Percentiles rank a stretch among this genome's conserved stretches.
Evolutionary conservation across 1,140 invertebrate genomes (phyloP).

Genomic region (Drosophila ironensis): DNA sequence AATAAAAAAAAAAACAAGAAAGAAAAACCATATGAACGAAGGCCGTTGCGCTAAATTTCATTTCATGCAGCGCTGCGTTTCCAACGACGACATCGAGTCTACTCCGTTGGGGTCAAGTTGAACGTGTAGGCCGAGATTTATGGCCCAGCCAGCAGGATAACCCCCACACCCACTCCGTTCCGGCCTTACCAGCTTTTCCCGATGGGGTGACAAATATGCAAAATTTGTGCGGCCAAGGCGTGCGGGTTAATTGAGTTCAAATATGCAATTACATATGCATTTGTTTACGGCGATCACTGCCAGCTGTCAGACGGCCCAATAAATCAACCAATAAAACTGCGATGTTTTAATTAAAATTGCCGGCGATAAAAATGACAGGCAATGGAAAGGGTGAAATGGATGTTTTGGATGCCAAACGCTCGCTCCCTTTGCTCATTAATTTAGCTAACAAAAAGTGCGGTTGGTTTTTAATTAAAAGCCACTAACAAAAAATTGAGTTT

Average conservation of each 20-base stretch:
- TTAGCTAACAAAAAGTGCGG: conserved; percentile 52
- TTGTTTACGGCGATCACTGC: conserved; percentile 48
- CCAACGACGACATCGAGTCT: conserved; percentile 12
- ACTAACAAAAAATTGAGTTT: conserved; percentile 24
- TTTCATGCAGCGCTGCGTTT: conserved; percentile 67
- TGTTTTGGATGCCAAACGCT: neutral
- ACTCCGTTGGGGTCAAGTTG: conserved; percentile 65
- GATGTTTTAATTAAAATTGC: conserved; percentile 70
- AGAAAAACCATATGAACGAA: conserved; percentile 30
- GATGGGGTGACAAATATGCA: conserved; percentile 41
- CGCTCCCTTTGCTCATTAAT: conserved; percentile 41
- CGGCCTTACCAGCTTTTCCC: neutral
- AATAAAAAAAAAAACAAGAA: conserved; percentile 13
- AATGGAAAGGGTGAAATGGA: conserved; percentile 7
- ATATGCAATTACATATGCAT: conserved; percentile 71
- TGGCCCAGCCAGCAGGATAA: conserved; percentile 14
- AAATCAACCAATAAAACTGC: conserved; percentile 67
- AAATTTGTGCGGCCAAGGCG: conserved; percentile 49
- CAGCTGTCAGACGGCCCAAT: conserved; percentile 33
- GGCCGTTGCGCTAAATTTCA: conserved; percentile 72
- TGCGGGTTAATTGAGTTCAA: conserved; percentile 69
- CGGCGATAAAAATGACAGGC: conserved; percentile 10
- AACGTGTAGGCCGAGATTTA: conserved; percentile 59
- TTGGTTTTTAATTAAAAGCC: conserved; percentile 63
- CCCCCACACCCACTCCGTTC: neutral